These are phyloP conservation scores for Imbricaverruca yamaguchii DNA, from an alignment of 2,888 invertebrate species.

Conservation along the genomic window DNA sequence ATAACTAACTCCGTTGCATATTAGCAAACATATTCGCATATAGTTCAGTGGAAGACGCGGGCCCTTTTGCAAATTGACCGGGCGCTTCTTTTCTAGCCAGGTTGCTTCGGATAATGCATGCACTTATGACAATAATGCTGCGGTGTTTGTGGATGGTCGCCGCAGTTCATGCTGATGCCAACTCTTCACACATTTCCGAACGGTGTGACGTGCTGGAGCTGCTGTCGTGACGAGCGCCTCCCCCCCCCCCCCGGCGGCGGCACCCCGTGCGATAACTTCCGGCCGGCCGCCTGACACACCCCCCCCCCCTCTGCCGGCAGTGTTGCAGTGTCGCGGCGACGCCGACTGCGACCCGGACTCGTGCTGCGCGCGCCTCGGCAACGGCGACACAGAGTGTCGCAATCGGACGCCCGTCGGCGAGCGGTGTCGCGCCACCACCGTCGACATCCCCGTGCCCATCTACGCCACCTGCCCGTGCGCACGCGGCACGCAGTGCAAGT, in stretches of 20 bases:
- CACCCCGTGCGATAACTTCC: neutral
- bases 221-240: neutral
- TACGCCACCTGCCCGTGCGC: conserved; percentile 5
- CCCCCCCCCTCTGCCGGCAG: neutral
- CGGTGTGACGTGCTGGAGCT: too few relatives aligned
- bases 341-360: conserved; percentile 8
- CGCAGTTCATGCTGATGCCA: too few relatives aligned
- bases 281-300: neutral
- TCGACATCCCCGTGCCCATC: conserved; percentile 1
- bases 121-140: too few relatives aligned
- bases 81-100: too few relatives aligned
- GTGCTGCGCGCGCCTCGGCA: conserved; percentile 4
- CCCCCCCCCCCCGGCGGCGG: neutral
- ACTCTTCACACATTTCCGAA: too few relatives aligned
- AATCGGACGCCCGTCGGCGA: neutral
- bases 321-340: neutral
- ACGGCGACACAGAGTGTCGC: neutral
- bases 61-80: too few relatives aligned
- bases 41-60: too few relatives aligned
- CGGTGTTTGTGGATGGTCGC: too few relatives aligned
- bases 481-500: neutral
- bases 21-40: too few relatives aligned
- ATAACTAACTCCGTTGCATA: too few relatives aligned
- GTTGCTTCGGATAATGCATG: too few relatives aligned
- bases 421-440: neutral